phyloP scores from a whole-genome alignment of 1,140 invertebrate species.

The Archivesica marissinica region DNA sequence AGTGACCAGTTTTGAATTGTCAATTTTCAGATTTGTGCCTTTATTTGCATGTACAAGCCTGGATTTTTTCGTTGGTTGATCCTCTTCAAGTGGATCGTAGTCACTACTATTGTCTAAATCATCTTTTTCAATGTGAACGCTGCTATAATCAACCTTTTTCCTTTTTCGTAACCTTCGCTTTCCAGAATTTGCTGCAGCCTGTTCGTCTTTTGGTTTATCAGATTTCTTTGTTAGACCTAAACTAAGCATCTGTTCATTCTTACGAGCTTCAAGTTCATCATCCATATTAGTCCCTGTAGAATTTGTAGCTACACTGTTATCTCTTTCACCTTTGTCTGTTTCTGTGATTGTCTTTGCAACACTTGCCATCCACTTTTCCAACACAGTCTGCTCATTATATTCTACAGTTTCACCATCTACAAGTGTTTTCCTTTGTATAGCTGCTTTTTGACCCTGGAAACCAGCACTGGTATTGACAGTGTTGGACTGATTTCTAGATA shows the following conservation, averaged over 20 bases:
- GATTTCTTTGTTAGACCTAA: conserved; percentile 4
- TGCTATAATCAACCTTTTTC: conserved; percentile 11
- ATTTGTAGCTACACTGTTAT: background rate
- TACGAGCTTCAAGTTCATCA: background rate
- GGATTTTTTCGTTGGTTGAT: background rate
- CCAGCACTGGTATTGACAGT: too few species aligned
- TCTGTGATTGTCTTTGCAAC: background rate
- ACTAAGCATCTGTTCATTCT: conserved; percentile 34
- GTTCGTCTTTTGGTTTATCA: background rate
- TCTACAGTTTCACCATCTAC: background rate
- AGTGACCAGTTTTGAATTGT: background rate
- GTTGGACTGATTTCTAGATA: too few species aligned
- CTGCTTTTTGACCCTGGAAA: too few species aligned
- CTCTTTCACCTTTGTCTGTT: background rate
- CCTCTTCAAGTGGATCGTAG: background rate
- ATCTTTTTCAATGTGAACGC: background rate
- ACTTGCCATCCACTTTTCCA: background rate
- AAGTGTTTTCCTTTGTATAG: too few species aligned
- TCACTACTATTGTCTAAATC: background rate
- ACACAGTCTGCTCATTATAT: background rate
- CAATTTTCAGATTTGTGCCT: conserved; percentile 12
- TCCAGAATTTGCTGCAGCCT: background rate
- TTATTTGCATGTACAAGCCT: background rate
- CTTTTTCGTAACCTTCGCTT: background rate
- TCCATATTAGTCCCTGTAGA: too few species aligned